Percentiles rank a stretch among this genome's conserved stretches.
These are phyloP conservation scores for Eupithecia abbreviata DNA, from an alignment of 2,888 invertebrate genomes.

Conservation along the genomic window DNA sequence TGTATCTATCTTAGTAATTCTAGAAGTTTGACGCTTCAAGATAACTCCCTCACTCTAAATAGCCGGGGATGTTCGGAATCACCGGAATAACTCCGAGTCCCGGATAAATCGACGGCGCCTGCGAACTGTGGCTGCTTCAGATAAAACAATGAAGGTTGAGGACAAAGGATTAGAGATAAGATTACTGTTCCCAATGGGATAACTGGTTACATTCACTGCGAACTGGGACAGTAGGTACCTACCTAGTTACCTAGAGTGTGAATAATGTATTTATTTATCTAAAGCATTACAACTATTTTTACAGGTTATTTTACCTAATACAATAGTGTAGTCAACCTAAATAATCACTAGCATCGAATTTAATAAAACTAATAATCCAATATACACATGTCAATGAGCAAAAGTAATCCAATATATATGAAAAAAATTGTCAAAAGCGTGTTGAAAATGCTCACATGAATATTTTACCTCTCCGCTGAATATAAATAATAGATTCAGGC, in stretches of 20 bases:
- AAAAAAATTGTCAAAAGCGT: not conserved
- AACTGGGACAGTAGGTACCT: not conserved
- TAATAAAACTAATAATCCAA: too few relatives aligned
- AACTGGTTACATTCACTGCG: constrained; percentile 1
- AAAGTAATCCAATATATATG: too few relatives aligned
- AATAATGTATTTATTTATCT: not conserved
- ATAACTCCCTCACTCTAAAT: constrained; percentile 3
- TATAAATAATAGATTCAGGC: not conserved
- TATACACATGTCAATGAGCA: too few relatives aligned
- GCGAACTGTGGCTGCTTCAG: constrained; percentile 10
- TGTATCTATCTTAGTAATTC: not conserved
- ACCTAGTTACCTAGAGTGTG: not conserved
- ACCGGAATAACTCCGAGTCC: not conserved
- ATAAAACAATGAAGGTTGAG: constrained; percentile 19
- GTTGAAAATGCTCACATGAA: not conserved
- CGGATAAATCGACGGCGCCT: constrained; percentile 4
- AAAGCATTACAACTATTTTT: too few relatives aligned
- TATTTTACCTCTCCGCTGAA: not conserved
- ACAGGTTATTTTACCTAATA: too few relatives aligned
- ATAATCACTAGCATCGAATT: too few relatives aligned
- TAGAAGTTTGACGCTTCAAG: constrained; percentile 5
- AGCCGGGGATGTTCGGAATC: not conserved
- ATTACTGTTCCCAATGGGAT: constrained; percentile 18
- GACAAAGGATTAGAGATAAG: constrained; percentile 28
- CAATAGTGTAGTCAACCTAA: too few relatives aligned